Evolutionary conservation across 2,888 invertebrate genomes (phyloP), one percentile per base, ranked within the genome.

Genomic region (Cepaea hortensis): DNA sequence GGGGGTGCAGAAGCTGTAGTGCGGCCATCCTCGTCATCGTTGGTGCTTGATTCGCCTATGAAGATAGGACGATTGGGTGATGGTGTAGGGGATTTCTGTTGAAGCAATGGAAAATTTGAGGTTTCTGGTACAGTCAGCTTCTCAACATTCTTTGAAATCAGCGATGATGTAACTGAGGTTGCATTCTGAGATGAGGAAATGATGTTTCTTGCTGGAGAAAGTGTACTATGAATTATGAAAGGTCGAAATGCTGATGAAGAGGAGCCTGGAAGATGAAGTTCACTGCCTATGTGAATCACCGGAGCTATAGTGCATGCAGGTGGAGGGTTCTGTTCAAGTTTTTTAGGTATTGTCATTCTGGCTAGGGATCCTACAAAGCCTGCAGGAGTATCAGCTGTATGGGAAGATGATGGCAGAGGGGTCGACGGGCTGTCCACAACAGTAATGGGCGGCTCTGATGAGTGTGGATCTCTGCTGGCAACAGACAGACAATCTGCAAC

Each of bases 1-100:
- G 88, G 86, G 50, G 88, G 88, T 7, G 88, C 88, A 4, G 88
- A 88, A 48, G 86, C 87, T 75, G 88, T 84, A 50, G 86, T 84
- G 9, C 88, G 86, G 3, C 84, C 85, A 62, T 85, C 85, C 13
- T 88, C 86, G n/a, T 87, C 65, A 13, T 85, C 84, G 1, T 72
- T 75, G 7, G 81, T 35, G 48, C 20, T 46, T 48, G 79, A 55
- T 23, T 85, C 85, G 18, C 72, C 81, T 9, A 81, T 48, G 11
- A 81, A 73, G 18, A 85, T 46, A n/a, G 65, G 79, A 13, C 48
- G 81, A 35, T 35, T 62, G 65, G 86, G 81, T n/a, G 82, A 81
- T 18, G 76, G 81, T 48, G 86, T n/a, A 50, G 81, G 81, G 13
- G 81, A 55, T 35, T 62, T 75, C 61, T 23, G 77, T n/a, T 75